Percentiles rank a stretch among this genome's conserved stretches.
phyloP scores from a whole-genome alignment of 2,797 vertebrate genomes.

The Enteromius treurensis region DNA sequence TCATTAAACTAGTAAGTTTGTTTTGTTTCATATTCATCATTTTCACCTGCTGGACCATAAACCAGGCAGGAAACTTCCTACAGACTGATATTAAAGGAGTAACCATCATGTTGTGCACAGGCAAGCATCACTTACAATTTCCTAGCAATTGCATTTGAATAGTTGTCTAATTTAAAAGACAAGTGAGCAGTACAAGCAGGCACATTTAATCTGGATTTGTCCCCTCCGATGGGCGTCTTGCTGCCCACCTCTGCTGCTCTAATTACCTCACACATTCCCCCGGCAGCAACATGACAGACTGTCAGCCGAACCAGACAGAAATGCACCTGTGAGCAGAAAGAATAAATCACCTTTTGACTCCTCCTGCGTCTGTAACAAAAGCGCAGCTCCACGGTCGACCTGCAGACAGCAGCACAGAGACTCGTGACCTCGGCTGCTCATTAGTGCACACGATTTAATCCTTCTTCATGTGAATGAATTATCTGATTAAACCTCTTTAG shows the following conservation, averaged over 20 bases:
- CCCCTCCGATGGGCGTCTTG: constrained; percentile 15
- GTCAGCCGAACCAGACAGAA: constrained; percentile 51
- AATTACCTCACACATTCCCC: constrained; percentile 59
- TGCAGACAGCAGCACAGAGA: constrained; percentile 27
- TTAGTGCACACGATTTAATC: constrained; percentile 47
- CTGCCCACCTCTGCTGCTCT: constrained; percentile 48
- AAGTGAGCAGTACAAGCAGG: constrained; percentile 16
- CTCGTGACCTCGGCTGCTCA: constrained; percentile 52
- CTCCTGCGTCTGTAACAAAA: constrained; percentile 55
- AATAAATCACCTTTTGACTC: constrained; percentile 56
- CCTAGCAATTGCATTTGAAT: constrained; percentile 9
- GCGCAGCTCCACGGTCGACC: constrained; percentile 13
- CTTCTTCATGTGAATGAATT: constrained; percentile 33
- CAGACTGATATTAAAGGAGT: not conserved
- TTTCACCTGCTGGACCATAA: not conserved
- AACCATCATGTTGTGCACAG: not conserved
- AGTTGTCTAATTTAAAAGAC: constrained; percentile 11
- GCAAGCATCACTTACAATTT: not conserved
- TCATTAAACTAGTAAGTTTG: not conserved
- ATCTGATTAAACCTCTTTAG: constrained; percentile 54
- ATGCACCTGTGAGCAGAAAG: constrained; percentile 54
- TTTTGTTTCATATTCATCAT: not conserved
- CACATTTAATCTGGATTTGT: constrained; percentile 41
- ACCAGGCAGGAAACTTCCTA: not conserved
- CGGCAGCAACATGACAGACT: constrained; percentile 58